Base-by-base conservation (phyloP, 2,888 invertebrate species). In the Cheilosia urbana region DNA sequence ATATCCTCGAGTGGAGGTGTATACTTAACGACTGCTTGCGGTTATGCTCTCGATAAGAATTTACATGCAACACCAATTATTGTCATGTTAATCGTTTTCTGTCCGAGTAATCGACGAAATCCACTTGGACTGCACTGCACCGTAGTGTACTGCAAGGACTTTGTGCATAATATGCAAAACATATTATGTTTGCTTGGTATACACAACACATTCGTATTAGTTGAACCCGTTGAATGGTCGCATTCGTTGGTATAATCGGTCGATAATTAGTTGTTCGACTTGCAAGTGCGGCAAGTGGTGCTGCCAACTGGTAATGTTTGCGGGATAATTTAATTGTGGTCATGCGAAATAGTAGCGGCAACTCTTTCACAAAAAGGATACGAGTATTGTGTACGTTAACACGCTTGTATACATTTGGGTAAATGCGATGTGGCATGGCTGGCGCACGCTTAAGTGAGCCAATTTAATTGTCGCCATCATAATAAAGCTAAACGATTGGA, bases 21-120 rank as follows among this genome's bases (percentile, higher is more conserved):
- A 13, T 34, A 40, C 69, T 53, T 62, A 80, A 62, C 51, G 60
- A 55, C 68, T 80, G 68, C 73, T 80, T 75, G 68, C 68, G 68
- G 68, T 40, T 63, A 62, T 66, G 47, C 47, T 75, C 49, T 68
- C 73, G 73, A 80, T 80, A 80, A 75, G 80, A 68, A 75, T 68
- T 80, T 57, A 80, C 80, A 75, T 73, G 80, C 80, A 75, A 75
- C 62, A 47, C 73, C 80, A 80, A 73, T 80, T 75, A 80, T 80
- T 73, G 73, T 80, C 73, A 68, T 80, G 80, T 80, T 73, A 73
- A 80, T 80, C 68, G 73, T 62, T 66, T 68, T 45, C 65, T 42
- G 60, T 24, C 58, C 73, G 53, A 80, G 47, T 68, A 73, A 80
- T 80, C 68, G 80, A 73, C 68, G 80, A 73, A 66, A 55, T 79